Percentiles rank a stretch among this genome's conserved stretches.
phyloP scores from a whole-genome alignment of 2,113 vertebrate genomes.

The Cochlearius cochlearius region DNA sequence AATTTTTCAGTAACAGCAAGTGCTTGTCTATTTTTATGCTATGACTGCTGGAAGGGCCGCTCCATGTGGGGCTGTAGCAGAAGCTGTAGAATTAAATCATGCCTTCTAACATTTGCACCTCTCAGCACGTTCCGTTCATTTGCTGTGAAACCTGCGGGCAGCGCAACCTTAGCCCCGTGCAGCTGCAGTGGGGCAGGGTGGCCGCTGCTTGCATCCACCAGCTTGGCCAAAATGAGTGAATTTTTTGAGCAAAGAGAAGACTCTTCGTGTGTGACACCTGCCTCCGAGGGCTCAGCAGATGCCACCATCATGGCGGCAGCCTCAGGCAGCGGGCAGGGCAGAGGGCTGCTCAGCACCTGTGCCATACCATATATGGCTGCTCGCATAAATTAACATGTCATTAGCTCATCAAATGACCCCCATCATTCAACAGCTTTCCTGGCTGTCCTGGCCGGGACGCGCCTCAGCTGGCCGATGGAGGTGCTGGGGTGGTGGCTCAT shows the following conservation, averaged over 20 bases:
- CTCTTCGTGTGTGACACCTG: not conserved
- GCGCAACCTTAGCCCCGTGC: accelerated
- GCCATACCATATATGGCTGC: not conserved
- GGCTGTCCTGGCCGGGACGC: accelerated
- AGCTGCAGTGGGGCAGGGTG: not conserved
- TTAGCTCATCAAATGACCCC: not conserved
- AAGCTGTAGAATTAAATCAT: not conserved
- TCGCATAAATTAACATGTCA: not conserved
- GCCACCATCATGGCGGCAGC: accelerated
- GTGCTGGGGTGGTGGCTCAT: accelerated
- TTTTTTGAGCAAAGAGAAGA: not conserved
- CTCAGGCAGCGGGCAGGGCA: accelerated
- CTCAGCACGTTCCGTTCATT: accelerated
- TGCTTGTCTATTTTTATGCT: accelerated
- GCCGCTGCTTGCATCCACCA: accelerated
- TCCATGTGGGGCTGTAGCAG: accelerated
- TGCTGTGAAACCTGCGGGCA: not conserved
- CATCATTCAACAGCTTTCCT: not conserved
- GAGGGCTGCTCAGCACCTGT: not conserved
- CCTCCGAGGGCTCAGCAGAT: accelerated
- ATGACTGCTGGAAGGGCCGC: not conserved
- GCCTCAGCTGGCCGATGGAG: accelerated
- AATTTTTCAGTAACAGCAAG: not conserved
- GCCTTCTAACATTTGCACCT: not conserved
- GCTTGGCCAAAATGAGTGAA: not conserved